Evolutionary conservation across 2,888 invertebrate genomes (phyloP).

Genomic region (Hirtodrosophila alboralis): DNA sequence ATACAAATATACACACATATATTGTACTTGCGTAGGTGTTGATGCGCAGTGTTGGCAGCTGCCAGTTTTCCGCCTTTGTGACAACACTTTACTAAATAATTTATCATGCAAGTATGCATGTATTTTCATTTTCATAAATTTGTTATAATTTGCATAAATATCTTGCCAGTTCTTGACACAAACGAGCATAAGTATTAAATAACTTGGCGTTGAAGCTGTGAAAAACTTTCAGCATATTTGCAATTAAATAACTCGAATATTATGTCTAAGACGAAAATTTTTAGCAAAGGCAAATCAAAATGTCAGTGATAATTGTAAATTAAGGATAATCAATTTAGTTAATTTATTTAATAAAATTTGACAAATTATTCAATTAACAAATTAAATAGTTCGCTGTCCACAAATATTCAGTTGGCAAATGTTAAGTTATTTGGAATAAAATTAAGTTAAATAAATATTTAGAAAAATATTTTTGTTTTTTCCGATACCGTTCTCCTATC

Average conservation of each 20-base stretch:
- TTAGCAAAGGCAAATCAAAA: neutral
- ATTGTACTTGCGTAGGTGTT: slow-evolving; percentile 63
- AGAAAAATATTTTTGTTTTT: no score
- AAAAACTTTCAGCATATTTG: slow-evolving; percentile 8
- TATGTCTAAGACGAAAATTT: neutral
- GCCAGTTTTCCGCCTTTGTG: slow-evolving; percentile 70
- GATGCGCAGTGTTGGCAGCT: slow-evolving; percentile 76
- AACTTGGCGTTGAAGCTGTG: neutral
- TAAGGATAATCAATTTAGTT: neutral
- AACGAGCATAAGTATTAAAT: slow-evolving; percentile 7
- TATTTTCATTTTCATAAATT: slow-evolving; percentile 69
- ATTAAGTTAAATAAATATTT: no score
- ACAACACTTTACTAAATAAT: slow-evolving; percentile 58
- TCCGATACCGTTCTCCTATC: no score
- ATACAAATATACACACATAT: slow-evolving; percentile 11
- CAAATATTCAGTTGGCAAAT: no score
- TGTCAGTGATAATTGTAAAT: neutral
- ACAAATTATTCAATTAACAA: no score
- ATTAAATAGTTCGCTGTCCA: no score
- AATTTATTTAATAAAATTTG: no score
- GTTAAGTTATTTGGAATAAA: no score
- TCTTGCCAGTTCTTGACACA: slow-evolving; percentile 24
- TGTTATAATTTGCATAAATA: slow-evolving; percentile 66
- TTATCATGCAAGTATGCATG: slow-evolving; percentile 9
- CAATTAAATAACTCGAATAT: no score